Evolutionary conservation across 2,888 invertebrate species (phyloP), one percentile per base, ranked within the genome.

Genomic region (Gandaritis pyraliata): DNA sequence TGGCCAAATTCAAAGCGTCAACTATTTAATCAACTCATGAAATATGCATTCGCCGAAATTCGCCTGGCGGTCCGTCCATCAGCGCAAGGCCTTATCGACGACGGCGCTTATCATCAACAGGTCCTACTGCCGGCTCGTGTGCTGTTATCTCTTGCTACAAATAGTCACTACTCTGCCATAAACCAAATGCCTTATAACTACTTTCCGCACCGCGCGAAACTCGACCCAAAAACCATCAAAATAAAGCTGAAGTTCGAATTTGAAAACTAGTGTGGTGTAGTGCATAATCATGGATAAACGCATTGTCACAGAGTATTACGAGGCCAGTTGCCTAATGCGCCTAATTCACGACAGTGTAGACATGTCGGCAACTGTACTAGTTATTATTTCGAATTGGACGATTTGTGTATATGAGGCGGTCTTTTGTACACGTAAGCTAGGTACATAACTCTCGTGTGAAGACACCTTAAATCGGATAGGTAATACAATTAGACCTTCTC

Each of bases 11-110:
- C 83, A 85, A 83, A 88, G 86, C 86, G 87, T 83, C 84, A 91
- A 90, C 89, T 91, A 91, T 91, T 91, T 90, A 90, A 90, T 90
- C 90, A 89, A 88, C 86, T 90, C 90, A 90, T 90, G 90, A 88
- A 90, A 89, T 89, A 90, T 90, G 87, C 88, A 90, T 90, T 90
- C 82, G 83, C 90, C 90, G 85, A 90, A 90, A 89, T 90, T 88
- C 88, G 78, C 86, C 80, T 82, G 38, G 82, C 79, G 78, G 83
- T 84, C 85, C 86, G 86, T 90, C 89, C 89, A 87, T 90, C 90
- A 90, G 86, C 73, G 72, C 77, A 74, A 71, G 78, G 85, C 83
- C 88, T 90, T 90, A 90, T 90, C 90, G 87, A 87, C 85, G 88
- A 87, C 85, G 87, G 80, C 84, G 84, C 91, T 92, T 90, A 92